These are phyloP conservation scores for Australoheros facetus DNA, from an alignment of 2,797 vertebrate genomes.

Conservation along the genomic window DNA sequence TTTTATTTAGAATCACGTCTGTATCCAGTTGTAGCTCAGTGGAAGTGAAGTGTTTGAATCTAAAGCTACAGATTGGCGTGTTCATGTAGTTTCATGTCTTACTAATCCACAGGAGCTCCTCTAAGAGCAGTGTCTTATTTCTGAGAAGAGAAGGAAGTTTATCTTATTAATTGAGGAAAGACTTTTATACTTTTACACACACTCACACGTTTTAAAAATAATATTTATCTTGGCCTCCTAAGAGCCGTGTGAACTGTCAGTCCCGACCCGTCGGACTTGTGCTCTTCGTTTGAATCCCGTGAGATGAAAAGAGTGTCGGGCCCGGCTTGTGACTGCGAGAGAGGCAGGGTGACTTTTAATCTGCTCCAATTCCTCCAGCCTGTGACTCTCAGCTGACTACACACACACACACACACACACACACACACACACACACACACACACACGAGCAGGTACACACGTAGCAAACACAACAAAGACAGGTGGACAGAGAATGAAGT, in stretches of 20 bases:
- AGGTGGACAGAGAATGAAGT: not conserved
- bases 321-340: constrained; percentile 39
- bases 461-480: not conserved
- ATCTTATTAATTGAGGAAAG: not conserved
- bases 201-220: not conserved
- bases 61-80: not conserved
- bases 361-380: constrained; percentile 68
- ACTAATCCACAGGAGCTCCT: not conserved
- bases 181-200: not conserved
- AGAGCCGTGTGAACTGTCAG: constrained; percentile 54
- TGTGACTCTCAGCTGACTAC: constrained; percentile 76
- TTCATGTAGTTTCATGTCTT: accelerated
- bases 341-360: constrained; percentile 66
- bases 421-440: constrained; percentile 2
- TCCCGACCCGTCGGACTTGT: not conserved
- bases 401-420: constrained; percentile 27
- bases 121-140: accelerated
- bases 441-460: constrained; percentile 10
- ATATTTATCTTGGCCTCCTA: constrained; percentile 1
- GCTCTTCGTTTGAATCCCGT: constrained; percentile 20
- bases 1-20: accelerated
- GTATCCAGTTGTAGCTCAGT: not conserved
- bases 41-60: not conserved
- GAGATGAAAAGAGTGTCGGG: constrained; percentile 58
- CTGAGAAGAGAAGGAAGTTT: not conserved